Base-by-base conservation (phyloP, 2,797 vertebrate species). In the Ptychobarbus kaznakovi region DNA sequence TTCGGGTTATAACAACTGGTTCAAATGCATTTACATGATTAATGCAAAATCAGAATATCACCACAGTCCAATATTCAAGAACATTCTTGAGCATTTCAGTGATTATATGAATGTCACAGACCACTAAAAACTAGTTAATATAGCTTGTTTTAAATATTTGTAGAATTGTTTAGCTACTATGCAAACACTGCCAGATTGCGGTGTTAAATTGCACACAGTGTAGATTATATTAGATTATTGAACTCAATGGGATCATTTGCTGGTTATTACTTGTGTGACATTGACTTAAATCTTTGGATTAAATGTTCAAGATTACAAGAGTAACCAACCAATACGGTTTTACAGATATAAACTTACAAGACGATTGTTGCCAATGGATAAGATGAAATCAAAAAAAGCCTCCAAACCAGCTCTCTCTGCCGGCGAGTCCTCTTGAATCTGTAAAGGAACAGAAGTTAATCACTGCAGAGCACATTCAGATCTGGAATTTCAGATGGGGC, bases 371-470 rank as follows among this genome's bases (percentile, higher is more conserved):
- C 97, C 98, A 80, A 99, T 95, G n/a, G 97, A 96, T 92, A 98
- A 91, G 88, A 99, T 99, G 92, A 99, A 99, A 90, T 99, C 98
- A 81, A 99, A 99, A 94, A 97, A 99, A 0, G 98, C 96, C 84
- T 99, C 96, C 92, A 99, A 93, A 82, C 97, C 98, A 0, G 96
- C 96, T 84, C 91, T 95, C 78, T 97, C 96, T 82, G 97, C 98
- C 0, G 98, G 98, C 0, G 98, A 99, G 87, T 97, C 96, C 51
- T 97, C 96, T 82, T 99, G 98, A 74, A 99, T 95, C 98, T 99
- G 92, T 82, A 92, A 92, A 20, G 18, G 20, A 82, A 25, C 56
- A 63, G 11, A 49, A 56, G 58, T 65, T 22, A 65, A 56, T 70
- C 0, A 76, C 69, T n/a, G 18, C 0, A 69, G 20, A 53, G 56